Conservation (phyloP, 2,888 invertebrate species). For the Agrenia bidenticulata region DNA sequence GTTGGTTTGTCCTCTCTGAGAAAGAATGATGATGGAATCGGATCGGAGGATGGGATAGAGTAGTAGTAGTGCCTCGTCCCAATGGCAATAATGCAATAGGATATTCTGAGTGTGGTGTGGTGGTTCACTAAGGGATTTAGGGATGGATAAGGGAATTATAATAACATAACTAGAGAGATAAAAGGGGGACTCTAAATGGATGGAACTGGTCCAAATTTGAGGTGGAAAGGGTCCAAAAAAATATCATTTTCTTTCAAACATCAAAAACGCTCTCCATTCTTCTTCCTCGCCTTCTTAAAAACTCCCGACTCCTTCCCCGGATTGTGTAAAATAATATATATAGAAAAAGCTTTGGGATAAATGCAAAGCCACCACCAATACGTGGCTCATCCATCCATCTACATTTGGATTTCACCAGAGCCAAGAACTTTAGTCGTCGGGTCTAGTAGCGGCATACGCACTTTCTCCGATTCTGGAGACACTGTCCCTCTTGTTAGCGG, state of each 20-base stretch:
- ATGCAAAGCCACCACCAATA: not conserved
- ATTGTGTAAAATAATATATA: not conserved
- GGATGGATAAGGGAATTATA: conserved; percentile 52
- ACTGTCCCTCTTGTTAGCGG: no score
- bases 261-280: conserved; percentile 10
- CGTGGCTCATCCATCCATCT: conserved; percentile 6
- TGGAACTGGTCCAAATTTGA: conserved; percentile 51
- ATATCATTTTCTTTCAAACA: conserved; percentile 48
- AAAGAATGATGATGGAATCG: conserved; percentile 7
- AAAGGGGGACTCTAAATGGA: conserved; percentile 48
- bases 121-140: conserved; percentile 37
- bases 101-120: no score
- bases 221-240: conserved; percentile 53
- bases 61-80: no score
- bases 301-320: not conserved
- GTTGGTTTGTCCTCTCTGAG: not conserved
- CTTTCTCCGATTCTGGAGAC: no score
- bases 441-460: no score
- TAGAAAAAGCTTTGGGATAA: not conserved
- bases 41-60: not conserved
- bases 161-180: conserved; percentile 53
- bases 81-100: no score
- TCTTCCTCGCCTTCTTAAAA: conserved; percentile 1
- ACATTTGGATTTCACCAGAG: no score
- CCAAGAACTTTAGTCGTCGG: no score